Evolutionary conservation across 2,797 vertebrate species (phyloP).

Genomic region (Austrolebias charrua): DNA sequence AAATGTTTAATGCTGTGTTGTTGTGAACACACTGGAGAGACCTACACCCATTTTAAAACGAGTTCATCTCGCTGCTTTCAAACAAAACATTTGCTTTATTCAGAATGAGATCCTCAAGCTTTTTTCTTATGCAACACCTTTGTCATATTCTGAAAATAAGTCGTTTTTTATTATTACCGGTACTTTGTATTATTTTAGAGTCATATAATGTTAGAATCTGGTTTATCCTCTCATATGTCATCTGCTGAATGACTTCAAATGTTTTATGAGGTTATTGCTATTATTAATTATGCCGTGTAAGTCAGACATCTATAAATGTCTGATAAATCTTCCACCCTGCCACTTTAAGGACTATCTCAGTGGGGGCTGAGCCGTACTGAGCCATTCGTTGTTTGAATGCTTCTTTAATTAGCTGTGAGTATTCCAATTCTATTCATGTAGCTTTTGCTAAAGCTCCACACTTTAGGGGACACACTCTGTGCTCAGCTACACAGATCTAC

Average conservation of each 20-base stretch:
- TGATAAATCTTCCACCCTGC: constrained; percentile 37
- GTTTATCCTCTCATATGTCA: constrained; percentile 12
- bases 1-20: constrained; percentile 71
- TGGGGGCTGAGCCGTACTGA: constrained; percentile 36
- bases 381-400: constrained; percentile 50
- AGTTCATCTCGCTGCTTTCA: constrained; percentile 28
- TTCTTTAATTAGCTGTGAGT: constrained; percentile 55
- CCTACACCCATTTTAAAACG: constrained; percentile 37
- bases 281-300: constrained; percentile 31
- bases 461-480: constrained; percentile 46
- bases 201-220: not conserved
- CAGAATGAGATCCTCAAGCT: constrained; percentile 7
- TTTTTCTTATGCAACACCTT: constrained; percentile 5
- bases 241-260: constrained; percentile 31
- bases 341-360: constrained; percentile 21
- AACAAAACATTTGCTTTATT: constrained; percentile 25
- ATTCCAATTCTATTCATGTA: constrained; percentile 35
- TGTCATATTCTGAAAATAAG: constrained; percentile 15
- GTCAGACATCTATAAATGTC: constrained; percentile 17
- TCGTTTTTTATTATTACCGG: constrained; percentile 10
- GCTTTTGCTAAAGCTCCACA: constrained; percentile 48
- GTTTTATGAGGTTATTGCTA: constrained; percentile 31
- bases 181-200: constrained; percentile 7
- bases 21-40: constrained; percentile 52
- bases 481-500: constrained; percentile 44